Conservation (phyloP, 2,888 invertebrate genomes). For the Polyommatus iphigenia region DNA sequence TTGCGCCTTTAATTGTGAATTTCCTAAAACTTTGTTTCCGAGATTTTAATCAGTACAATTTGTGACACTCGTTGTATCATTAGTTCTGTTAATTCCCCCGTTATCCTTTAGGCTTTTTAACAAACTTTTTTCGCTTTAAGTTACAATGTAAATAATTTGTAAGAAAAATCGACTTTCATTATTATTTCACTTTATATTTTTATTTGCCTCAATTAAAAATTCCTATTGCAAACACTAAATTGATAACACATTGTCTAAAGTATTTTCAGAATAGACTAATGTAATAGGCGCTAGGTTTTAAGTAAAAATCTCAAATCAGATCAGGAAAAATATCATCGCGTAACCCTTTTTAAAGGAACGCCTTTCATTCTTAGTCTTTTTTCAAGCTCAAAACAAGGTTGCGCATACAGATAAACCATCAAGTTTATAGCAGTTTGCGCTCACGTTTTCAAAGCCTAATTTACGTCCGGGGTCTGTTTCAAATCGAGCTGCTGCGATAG, state of each 20-base stretch:
- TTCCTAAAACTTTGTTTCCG: constrained; percentile 34
- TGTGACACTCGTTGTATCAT: constrained; percentile 14
- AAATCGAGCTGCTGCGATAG: constrained; percentile 35
- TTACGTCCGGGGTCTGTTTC: constrained; percentile 25
- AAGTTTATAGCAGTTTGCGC: constrained; percentile 9
- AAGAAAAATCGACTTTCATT: too few species aligned
- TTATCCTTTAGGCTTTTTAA: constrained; percentile 4
- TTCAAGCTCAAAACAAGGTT: neutral
- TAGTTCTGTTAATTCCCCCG: neutral
- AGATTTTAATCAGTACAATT: constrained; percentile 32
- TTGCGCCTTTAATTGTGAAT: constrained; percentile 39
- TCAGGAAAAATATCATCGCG: too few species aligned
- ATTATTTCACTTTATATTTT: too few species aligned
- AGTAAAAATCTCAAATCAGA: too few species aligned
- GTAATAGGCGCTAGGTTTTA: too few species aligned
- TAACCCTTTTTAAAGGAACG: too few species aligned
- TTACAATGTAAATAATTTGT: neutral
- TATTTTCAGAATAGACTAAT: too few species aligned
- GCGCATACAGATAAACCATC: neutral
- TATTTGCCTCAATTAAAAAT: too few species aligned
- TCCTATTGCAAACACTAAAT: too few species aligned
- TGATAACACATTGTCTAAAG: too few species aligned
- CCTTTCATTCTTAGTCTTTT: neutral
- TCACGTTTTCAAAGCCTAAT: constrained; percentile 21
- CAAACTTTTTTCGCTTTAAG: neutral